phyloP scores from a whole-genome alignment of 2,888 invertebrate genomes.

The Platycheirus albimanus region DNA sequence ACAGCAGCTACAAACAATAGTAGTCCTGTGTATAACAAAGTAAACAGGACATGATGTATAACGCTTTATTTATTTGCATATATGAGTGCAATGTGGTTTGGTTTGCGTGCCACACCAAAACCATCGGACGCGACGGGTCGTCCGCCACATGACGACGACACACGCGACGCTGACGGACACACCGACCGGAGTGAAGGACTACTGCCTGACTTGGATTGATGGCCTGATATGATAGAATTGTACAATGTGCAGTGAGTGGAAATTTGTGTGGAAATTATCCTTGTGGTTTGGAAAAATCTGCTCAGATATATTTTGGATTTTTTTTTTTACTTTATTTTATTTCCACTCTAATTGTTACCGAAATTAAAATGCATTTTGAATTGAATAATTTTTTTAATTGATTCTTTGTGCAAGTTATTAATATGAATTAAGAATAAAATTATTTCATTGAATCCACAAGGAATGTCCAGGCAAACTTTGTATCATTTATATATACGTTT shows the following conservation, averaged over 20 bases:
- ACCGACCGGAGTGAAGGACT: not conserved
- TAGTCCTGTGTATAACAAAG: not conserved
- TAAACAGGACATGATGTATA: conserved; percentile 17
- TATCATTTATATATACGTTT: too few relatives aligned
- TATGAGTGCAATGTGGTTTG: not conserved
- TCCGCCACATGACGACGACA: too few relatives aligned
- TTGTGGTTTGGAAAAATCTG: conserved; percentile 7
- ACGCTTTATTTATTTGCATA: conserved; percentile 3
- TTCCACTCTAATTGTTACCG: conserved; percentile 12
- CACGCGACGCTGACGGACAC: not conserved
- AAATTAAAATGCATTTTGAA: conserved; percentile 5
- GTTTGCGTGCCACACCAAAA: conserved; percentile 12
- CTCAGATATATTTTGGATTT: not conserved
- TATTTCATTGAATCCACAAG: not conserved
- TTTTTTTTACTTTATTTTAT: conserved; percentile 18
- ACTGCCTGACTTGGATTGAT: conserved; percentile 41
- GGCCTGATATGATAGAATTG: conserved; percentile 14
- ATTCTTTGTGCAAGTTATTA: conserved; percentile 17
- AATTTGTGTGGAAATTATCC: conserved; percentile 29
- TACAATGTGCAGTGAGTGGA: conserved; percentile 36
- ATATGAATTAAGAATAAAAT: not conserved
- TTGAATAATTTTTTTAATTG: conserved; percentile 22
- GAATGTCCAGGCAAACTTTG: too few relatives aligned
- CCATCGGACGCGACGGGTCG: too few relatives aligned
- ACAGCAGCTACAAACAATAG: not conserved